These are phyloP conservation scores for Damaliscus lunatus DNA, from an alignment of 2,113 vertebrate species.

Conservation along the genomic window DNA sequence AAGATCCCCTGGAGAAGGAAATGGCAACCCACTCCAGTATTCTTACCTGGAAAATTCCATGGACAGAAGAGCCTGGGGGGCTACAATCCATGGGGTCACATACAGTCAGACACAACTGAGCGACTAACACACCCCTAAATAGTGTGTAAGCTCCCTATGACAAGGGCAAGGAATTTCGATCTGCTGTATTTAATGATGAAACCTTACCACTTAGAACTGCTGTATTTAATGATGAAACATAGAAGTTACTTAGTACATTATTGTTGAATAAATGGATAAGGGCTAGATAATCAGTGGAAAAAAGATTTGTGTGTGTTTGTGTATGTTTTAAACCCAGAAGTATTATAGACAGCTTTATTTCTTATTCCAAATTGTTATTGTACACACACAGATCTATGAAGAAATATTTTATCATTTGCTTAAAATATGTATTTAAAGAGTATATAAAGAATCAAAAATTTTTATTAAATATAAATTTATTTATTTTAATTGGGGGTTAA, in stretches of 20 bases:
- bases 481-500: too few species aligned
- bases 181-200: not conserved
- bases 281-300: not conserved
- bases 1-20: not conserved
- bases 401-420: not conserved
- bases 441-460: not conserved
- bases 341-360: not conserved
- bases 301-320: not conserved
- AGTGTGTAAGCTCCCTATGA: not conserved
- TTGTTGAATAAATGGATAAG: not conserved
- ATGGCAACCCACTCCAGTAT: not conserved
- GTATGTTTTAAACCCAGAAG: not conserved
- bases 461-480: not conserved
- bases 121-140: not conserved
- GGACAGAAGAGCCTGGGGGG: not conserved
- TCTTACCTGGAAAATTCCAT: not conserved
- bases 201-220: not conserved
- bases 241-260: not conserved
- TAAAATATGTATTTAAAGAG: not conserved
- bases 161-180: not conserved
- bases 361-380: not conserved
- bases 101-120: not conserved
- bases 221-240: not conserved
- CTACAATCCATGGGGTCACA: not conserved
- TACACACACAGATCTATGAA: not conserved